phyloP scores from a whole-genome alignment of 2,797 vertebrate species.

The Sebastes goodei region DNA sequence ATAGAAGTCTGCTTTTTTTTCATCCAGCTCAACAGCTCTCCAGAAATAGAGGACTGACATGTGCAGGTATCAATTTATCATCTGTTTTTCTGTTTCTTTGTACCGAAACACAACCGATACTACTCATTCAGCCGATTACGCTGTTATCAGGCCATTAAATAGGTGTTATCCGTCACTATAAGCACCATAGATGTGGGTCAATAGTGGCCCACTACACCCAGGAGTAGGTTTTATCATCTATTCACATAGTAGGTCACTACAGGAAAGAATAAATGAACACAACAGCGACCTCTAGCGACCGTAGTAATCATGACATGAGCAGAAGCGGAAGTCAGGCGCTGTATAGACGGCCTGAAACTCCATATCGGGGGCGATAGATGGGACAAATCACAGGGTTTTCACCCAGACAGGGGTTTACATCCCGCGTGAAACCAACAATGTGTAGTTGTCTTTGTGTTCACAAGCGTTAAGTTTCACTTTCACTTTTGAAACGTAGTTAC shows the following conservation, averaged over 20 bases:
- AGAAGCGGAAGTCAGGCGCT: background rate
- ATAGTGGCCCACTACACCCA: background rate
- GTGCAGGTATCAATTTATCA: background rate
- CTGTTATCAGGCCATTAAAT: background rate
- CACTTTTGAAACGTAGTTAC: background rate
- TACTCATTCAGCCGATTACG: background rate
- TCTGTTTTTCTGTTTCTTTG: background rate
- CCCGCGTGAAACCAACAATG: background rate
- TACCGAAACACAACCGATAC: background rate
- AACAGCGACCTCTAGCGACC: background rate
- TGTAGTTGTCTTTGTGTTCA: background rate
- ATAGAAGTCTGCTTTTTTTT: background rate
- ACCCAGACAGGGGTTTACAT: background rate
- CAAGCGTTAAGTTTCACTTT: background rate
- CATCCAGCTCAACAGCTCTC: background rate
- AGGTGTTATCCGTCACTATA: background rate
- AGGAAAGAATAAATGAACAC: background rate
- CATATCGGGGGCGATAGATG: background rate
- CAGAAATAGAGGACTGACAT: conserved; percentile 10
- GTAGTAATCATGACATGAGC: background rate
- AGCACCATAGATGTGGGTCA: background rate
- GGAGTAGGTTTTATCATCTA: background rate
- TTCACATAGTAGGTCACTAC: background rate
- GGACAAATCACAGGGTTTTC: background rate
- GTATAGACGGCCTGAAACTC: background rate